A percentile compares a stretch with the other conserved stretches of the same genome.
These are phyloP conservation scores for Muschampia plurimacula DNA, from an alignment of 2,888 invertebrate species.

Conservation along the genomic window DNA sequence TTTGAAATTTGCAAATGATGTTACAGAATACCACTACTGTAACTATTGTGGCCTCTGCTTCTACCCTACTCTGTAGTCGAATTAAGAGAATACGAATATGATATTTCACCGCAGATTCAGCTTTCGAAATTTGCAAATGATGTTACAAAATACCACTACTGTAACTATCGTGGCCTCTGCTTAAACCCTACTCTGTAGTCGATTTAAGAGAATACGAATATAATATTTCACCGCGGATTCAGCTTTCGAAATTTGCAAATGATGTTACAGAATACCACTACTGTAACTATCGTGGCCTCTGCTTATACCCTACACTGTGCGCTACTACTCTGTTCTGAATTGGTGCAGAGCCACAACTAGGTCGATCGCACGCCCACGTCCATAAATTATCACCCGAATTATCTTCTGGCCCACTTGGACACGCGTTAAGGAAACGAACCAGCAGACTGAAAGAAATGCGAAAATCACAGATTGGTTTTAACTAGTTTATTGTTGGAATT, in stretches of 20 bases:
- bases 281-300: neutral
- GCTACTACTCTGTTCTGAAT: constrained; percentile 57
- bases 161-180: neutral
- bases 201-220: constrained; percentile 12
- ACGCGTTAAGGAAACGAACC: constrained; percentile 42
- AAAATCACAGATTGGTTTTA: constrained; percentile 17
- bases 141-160: neutral
- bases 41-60: neutral
- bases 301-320: constrained; percentile 1
- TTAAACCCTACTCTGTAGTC: neutral
- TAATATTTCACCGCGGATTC: no score
- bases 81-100: no score
- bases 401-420: constrained; percentile 60
- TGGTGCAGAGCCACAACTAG: constrained; percentile 62
- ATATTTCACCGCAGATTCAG: no score
- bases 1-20: no score
- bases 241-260: no score
- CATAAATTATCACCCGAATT: constrained; percentile 59
- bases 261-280: no score
- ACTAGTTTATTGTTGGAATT: neutral
- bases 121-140: no score
- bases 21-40: no score
- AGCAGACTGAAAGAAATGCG: constrained; percentile 28
- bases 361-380: constrained; percentile 61
- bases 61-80: neutral